Percentiles rank a stretch among this genome's conserved stretches.
phyloP scores from a whole-genome alignment of 2,113 vertebrate species.

The Poicephalus gulielmi region DNA sequence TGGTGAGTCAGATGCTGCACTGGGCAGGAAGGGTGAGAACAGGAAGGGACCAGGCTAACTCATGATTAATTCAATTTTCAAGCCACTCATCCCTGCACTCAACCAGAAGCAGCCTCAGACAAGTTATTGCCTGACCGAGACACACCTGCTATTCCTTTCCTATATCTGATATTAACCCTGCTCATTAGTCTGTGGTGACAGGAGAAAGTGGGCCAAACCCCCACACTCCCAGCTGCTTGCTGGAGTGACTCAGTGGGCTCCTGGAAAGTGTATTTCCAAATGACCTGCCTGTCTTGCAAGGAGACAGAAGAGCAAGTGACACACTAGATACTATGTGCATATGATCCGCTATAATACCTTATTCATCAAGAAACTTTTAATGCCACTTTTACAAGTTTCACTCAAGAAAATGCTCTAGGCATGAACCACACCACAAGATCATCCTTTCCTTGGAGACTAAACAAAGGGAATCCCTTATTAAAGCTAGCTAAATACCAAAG shows the following conservation, averaged over 20 bases:
- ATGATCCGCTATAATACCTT: background rate
- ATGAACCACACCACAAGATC: background rate
- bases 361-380: background rate
- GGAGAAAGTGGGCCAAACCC: background rate
- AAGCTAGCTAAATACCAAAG: background rate
- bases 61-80: background rate
- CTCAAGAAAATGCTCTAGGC: background rate
- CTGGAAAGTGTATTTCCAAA: conserved; percentile 7
- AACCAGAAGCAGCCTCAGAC: conserved; percentile 19
- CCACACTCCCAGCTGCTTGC: background rate
- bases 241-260: background rate
- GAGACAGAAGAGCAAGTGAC: background rate
- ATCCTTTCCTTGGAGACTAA: background rate
- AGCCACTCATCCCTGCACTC: background rate
- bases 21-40: conserved; percentile 3
- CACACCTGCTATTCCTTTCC: conserved; percentile 5
- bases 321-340: background rate
- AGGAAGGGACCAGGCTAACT: background rate
- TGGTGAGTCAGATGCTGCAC: conserved; percentile 43
- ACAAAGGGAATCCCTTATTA: background rate
- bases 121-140: conserved; percentile 23
- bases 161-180: background rate
- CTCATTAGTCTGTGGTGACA: background rate
- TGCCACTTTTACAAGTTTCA: background rate
- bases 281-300: fast-evolving